Conservation (phyloP, 1,140 invertebrate genomes). For the Drosophila equinoxialis region DNA sequence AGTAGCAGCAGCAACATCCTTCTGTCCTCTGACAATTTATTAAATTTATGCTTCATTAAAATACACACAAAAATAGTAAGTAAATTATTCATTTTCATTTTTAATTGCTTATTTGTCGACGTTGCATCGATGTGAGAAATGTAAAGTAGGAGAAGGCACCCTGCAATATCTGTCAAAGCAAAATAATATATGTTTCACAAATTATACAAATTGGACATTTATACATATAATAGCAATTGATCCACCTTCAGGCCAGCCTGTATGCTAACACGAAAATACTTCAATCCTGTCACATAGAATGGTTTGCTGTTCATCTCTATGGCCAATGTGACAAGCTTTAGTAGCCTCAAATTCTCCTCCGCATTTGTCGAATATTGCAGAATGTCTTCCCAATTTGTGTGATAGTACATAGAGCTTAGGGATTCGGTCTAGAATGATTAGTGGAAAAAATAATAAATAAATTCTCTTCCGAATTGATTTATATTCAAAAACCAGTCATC, state of each 20-base stretch:
- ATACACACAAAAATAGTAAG: constrained; percentile 15
- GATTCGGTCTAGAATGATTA: constrained; percentile 50
- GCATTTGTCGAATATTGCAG: constrained; percentile 57
- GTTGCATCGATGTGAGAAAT: constrained; percentile 63
- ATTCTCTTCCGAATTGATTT: too few relatives aligned
- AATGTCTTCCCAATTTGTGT: constrained; percentile 60
- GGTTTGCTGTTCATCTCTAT: constrained; percentile 70
- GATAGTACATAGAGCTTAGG: constrained; percentile 63
- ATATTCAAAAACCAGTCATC: too few relatives aligned
- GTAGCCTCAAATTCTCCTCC: constrained; percentile 56
- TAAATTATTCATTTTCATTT: constrained; percentile 27
- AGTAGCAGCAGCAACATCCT: constrained; percentile 13
- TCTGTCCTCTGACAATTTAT: constrained; percentile 7
- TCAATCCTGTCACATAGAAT: constrained; percentile 62
- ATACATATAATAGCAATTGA: background rate
- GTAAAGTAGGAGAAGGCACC: constrained; percentile 64
- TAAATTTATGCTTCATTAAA: constrained; percentile 51
- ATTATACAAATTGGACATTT: background rate
- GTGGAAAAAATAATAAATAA: too few relatives aligned
- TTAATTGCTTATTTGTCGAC: constrained; percentile 58
- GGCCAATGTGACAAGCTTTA: constrained; percentile 62
- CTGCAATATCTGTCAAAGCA: constrained; percentile 48
- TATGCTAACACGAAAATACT: constrained; percentile 70
- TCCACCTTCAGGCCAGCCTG: constrained; percentile 60
- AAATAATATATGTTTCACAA: constrained; percentile 6